Conservation (phyloP, 2,888 invertebrate genomes). For the Catocala sponsa region DNA sequence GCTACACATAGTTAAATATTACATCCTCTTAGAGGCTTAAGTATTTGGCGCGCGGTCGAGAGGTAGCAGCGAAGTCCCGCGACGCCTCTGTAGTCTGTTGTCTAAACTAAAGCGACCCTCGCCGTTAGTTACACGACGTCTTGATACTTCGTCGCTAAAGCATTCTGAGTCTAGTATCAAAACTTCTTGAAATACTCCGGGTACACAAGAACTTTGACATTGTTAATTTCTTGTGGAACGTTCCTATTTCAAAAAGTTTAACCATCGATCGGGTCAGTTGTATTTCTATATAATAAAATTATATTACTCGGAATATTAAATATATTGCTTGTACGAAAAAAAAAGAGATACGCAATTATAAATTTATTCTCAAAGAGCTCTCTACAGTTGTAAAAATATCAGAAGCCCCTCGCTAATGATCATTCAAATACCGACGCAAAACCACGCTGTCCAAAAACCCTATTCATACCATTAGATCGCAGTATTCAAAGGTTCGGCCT, state of each 20-base stretch:
- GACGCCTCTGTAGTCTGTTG: constrained; percentile 5
- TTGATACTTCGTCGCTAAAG: background rate
- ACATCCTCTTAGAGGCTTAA: constrained; percentile 9
- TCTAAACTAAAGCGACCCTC: constrained; percentile 7
- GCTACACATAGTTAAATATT: background rate
- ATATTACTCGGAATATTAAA: no score
- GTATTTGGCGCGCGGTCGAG: constrained; percentile 13
- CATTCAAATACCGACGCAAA: constrained; percentile 11
- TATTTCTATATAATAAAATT: background rate
- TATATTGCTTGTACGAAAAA: background rate
- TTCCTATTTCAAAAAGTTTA: no score
- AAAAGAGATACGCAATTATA: background rate
- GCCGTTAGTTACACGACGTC: constrained; percentile 9
- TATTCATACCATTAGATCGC: constrained; percentile 12
- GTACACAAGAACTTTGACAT: background rate
- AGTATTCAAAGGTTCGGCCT: constrained; percentile 2
- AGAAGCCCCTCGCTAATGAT: constrained; percentile 13
- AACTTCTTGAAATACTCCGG: constrained; percentile 7
- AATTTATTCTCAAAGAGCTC: background rate
- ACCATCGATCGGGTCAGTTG: background rate
- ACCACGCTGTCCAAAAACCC: constrained; percentile 9
- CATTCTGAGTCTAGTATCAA: constrained; percentile 3
- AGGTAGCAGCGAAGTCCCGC: constrained; percentile 7
- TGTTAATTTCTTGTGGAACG: background rate
- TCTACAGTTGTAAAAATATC: constrained; percentile 10